phyloP scores from a whole-genome alignment of 2,888 invertebrate genomes.

The Sinopyrophorus schimmeli region DNA sequence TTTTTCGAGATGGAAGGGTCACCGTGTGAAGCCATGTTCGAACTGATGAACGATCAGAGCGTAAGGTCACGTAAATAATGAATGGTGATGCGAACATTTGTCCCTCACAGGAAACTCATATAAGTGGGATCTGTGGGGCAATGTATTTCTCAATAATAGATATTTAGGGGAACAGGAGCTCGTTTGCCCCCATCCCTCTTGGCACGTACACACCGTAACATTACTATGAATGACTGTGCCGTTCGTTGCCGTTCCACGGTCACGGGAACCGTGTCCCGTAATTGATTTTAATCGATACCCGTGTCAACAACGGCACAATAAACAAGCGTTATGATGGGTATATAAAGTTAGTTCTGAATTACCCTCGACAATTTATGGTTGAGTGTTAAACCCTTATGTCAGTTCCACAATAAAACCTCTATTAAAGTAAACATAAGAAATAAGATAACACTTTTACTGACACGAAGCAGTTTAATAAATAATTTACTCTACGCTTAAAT shows the following conservation, averaged over 20 bases:
- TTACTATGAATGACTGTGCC: constrained; percentile 18
- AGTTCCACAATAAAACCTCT: no score
- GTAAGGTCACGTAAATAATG: constrained; percentile 44
- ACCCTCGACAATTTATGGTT: no score
- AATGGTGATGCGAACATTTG: constrained; percentile 42
- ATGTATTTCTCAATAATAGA: constrained; percentile 47
- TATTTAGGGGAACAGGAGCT: constrained; percentile 43
- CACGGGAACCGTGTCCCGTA: constrained; percentile 13
- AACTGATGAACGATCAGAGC: constrained; percentile 26
- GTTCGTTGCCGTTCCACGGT: constrained; percentile 19
- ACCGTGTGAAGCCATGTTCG: constrained; percentile 2
- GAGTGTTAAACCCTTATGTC: no score
- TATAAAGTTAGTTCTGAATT: no score
- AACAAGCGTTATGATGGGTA: no score
- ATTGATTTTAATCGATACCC: constrained; percentile 15
- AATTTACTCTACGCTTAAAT: no score
- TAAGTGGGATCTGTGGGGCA: constrained; percentile 42
- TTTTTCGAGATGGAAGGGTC: constrained; percentile 1
- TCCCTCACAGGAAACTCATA: constrained; percentile 40
- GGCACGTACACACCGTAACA: constrained; percentile 24
- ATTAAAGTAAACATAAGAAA: no score
- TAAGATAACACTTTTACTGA: no score
- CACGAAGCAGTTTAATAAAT: no score
- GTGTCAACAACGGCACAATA: constrained; percentile 6
- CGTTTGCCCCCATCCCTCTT: constrained; percentile 38